Evolutionary conservation across 2,113 vertebrate genomes (phyloP).

Genomic region (Hydrolagus affinis): DNA sequence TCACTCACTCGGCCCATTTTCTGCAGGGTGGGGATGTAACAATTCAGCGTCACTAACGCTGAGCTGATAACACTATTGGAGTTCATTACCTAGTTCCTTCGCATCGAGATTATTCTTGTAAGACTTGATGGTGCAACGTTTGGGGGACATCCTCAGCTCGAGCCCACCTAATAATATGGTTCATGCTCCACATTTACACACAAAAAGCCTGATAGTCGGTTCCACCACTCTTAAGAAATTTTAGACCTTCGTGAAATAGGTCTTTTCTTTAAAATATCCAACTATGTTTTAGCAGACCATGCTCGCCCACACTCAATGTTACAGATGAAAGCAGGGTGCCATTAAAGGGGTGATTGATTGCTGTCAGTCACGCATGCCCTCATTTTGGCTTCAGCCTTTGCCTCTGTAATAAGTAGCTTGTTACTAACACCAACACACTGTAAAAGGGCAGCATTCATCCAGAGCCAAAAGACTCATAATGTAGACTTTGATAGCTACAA

Average conservation of each 20-base stretch:
- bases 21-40: background rate
- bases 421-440: constrained; percentile 69
- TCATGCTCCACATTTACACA: background rate
- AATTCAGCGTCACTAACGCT: background rate
- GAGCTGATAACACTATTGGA: background rate
- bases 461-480: constrained; percentile 75
- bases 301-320: constrained; percentile 6
- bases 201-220: background rate
- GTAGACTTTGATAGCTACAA: constrained; percentile 69
- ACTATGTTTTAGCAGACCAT: constrained; percentile 20
- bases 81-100: background rate
- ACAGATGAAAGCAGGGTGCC: constrained; percentile 26
- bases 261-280: constrained; percentile 9
- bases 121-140: background rate
- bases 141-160: background rate
- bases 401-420: constrained; percentile 70
- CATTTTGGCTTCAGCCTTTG: constrained; percentile 66
- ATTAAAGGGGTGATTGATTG: constrained; percentile 74
- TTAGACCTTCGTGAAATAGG: background rate
- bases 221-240: constrained; percentile 13
- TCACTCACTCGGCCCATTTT: background rate
- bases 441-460: constrained; percentile 85
- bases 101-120: no score
- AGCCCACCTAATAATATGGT: background rate
- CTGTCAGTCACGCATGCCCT: constrained; percentile 80